Evolutionary conservation across 2,113 vertebrate genomes (phyloP).

Genomic region (Pelusios castaneus): DNA sequence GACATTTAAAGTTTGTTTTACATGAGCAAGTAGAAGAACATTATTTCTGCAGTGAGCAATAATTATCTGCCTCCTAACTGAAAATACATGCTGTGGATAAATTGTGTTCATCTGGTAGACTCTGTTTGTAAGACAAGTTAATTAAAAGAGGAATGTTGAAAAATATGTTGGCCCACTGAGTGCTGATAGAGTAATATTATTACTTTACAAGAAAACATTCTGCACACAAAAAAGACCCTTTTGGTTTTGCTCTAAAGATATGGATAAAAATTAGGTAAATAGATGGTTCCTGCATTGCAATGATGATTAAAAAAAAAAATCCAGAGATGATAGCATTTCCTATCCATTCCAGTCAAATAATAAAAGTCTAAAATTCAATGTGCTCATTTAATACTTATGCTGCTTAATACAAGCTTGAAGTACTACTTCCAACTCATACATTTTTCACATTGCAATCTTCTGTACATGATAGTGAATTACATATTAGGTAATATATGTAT

Average conservation of each 20-base stretch:
- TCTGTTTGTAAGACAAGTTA: slow-evolving; percentile 77
- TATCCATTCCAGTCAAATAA: slow-evolving; percentile 32
- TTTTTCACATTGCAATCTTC: slow-evolving; percentile 19
- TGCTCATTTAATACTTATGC: neutral
- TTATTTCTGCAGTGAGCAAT: slow-evolving; percentile 75
- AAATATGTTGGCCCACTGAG: slow-evolving; percentile 70
- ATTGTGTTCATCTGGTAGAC: slow-evolving; percentile 72
- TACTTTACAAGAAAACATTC: slow-evolving; percentile 67
- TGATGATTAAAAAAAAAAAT: slow-evolving; percentile 37
- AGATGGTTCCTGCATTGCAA: neutral
- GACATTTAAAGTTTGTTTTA: slow-evolving; percentile 82
- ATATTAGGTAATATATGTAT: neutral
- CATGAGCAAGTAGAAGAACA: slow-evolving; percentile 72
- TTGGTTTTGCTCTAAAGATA: slow-evolving; percentile 50
- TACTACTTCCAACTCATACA: neutral
- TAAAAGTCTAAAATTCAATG: neutral
- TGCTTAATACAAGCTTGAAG: neutral
- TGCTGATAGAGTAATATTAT: slow-evolving; percentile 68
- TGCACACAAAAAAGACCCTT: slow-evolving; percentile 16
- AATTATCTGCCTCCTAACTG: slow-evolving; percentile 76
- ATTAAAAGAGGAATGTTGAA: slow-evolving; percentile 78
- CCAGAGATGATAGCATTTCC: neutral
- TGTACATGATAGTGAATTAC: neutral
- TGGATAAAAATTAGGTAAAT: slow-evolving; percentile 41
- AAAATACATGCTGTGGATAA: slow-evolving; percentile 73